phyloP scores from a whole-genome alignment of 2,113 vertebrate genomes.

The Epinephelus moara region DNA sequence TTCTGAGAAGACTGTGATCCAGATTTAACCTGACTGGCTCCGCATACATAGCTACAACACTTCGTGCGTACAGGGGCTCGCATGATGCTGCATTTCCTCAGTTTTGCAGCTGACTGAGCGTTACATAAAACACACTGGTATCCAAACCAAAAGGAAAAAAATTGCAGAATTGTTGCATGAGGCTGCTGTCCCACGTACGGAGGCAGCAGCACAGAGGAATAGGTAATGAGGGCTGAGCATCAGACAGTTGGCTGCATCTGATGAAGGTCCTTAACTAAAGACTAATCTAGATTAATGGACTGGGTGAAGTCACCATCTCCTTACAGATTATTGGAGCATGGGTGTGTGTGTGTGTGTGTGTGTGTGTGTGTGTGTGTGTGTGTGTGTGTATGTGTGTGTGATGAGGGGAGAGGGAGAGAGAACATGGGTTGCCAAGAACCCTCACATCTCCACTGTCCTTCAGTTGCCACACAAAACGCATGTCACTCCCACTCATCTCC shows the following conservation, averaged over 20 bases:
- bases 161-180: slow-evolving; percentile 34
- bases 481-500: slow-evolving; percentile 51
- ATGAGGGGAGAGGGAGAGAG: neutral
- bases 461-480: slow-evolving; percentile 57
- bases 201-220: slow-evolving; percentile 30
- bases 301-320: slow-evolving; percentile 42
- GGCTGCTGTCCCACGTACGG: slow-evolving; percentile 16
- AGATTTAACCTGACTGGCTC: slow-evolving; percentile 53
- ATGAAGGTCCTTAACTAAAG: slow-evolving; percentile 65
- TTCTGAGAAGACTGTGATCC: slow-evolving; percentile 32
- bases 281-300: slow-evolving; percentile 75
- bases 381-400: neutral
- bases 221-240: slow-evolving; percentile 39
- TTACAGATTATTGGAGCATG: slow-evolving; percentile 38
- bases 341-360: neutral
- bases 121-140: slow-evolving; percentile 54
- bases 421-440: slow-evolving; percentile 1
- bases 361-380: neutral
- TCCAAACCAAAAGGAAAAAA: slow-evolving; percentile 19
- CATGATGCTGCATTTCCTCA: slow-evolving; percentile 77
- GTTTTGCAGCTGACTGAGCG: slow-evolving; percentile 52
- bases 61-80: slow-evolving; percentile 43
- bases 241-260: slow-evolving; percentile 47
- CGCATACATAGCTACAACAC: slow-evolving; percentile 24
- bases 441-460: slow-evolving; percentile 60